phyloP scores from a whole-genome alignment of 2,888 invertebrate genomes.

The Lithophane leautieri region DNA sequence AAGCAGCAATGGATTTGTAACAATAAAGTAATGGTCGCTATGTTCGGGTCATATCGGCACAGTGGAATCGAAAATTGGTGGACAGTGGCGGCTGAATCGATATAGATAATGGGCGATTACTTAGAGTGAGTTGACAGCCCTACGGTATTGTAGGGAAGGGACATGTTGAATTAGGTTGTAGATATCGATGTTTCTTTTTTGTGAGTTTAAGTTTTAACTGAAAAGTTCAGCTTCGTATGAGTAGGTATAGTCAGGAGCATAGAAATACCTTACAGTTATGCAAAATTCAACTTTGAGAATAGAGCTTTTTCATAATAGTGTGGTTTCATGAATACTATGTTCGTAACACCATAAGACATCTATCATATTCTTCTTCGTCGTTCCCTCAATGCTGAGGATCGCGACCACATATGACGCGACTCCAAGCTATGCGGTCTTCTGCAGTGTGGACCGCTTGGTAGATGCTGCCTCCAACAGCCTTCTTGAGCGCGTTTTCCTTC shows the following conservation, averaged over 20 bases:
- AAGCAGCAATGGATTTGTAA: slow-evolving; percentile 50
- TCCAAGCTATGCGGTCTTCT: no score
- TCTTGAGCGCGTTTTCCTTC: no score
- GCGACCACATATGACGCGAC: no score
- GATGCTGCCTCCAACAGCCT: no score
- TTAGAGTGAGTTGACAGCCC: slow-evolving; percentile 82
- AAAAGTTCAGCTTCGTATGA: neutral
- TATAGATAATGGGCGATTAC: slow-evolving; percentile 85
- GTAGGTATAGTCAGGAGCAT: neutral
- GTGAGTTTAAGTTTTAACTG: neutral
- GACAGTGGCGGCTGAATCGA: slow-evolving; percentile 77
- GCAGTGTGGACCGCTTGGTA: no score
- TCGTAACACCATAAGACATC: neutral
- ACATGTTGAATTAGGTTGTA: neutral
- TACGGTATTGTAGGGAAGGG: slow-evolving; percentile 73
- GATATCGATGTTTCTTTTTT: slow-evolving; percentile 1
- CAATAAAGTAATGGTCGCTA: slow-evolving; percentile 2
- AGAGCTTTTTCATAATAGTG: neutral
- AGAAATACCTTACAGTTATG: neutral
- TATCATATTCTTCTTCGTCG: no score
- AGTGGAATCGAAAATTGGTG: slow-evolving; percentile 70
- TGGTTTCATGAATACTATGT: neutral
- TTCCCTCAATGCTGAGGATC: no score
- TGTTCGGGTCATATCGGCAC: slow-evolving; percentile 26
- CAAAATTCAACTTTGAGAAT: neutral